Base-by-base conservation (phyloP, 2,797 vertebrate genomes). In the Vultur gryphus region DNA sequence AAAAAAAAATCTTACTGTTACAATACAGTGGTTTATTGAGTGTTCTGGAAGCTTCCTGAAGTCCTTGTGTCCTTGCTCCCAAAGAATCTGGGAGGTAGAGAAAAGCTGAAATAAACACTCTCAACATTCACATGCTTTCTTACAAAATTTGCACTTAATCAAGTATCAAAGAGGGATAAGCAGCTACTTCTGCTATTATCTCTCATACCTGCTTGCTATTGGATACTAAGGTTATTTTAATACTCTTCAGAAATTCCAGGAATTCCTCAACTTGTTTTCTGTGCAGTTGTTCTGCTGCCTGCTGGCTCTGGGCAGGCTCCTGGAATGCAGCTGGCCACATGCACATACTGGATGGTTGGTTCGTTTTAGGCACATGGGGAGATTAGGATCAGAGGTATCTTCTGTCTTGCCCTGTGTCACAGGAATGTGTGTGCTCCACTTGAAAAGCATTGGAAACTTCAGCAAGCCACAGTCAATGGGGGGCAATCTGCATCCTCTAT, bases 181-280 rank as follows among this genome's bases (percentile, higher is more conserved):
- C 64, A 88, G 55, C 59, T 69, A 70, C 78, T 93, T 95, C 17
- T 84, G 24, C 92, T 92, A 65, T 83, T 95, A 89, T 90, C 90
- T 92, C 43, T 83, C 46, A 26, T 89, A 93, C 79, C 87, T 91
- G 39, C 66, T 78, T 88, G 35, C 84, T 72, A 25, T 58, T 78
- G 80, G 76, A 65, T 54, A 35, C 71, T 67, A 72, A 73, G 37
- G 10, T 87, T 94, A 69, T 84, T 95, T 93, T 72, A 85, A 87
- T 35, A 28, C 87, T 81, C 72, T 94, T 95, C 87, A 94, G 78
- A 94, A 95, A 97, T 97, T 81, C 89, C 85, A 88, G 73, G 73
- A 86, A 97, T 97, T 95, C 78, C 75, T 93, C 46, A 35, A 12
- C 51, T 70, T 76, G 25, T 69, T 93, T 95, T 92, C 70, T 48